A percentile compares a stretch with the other conserved stretches of the same genome.
Conservation (phyloP, 1,140 invertebrate genomes). For the Orchesella cincta region DNA sequence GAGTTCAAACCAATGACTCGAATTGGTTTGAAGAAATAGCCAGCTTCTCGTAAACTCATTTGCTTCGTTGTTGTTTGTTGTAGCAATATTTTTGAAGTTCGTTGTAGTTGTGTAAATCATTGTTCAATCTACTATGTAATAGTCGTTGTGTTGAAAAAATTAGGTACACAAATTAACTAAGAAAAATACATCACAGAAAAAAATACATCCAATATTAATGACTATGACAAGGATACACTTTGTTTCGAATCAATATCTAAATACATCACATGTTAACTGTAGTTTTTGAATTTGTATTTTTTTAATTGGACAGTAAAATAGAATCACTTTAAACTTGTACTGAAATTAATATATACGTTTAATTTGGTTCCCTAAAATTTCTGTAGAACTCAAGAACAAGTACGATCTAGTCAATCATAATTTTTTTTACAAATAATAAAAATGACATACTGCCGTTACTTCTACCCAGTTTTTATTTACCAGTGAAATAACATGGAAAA, state of each 20-base stretch:
- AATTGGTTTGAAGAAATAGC: not conserved
- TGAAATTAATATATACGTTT: no score
- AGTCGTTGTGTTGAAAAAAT: not conserved
- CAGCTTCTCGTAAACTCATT: not conserved
- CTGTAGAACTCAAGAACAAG: no score
- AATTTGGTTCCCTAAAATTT: no score
- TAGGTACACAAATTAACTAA: not conserved
- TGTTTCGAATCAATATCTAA: no score
- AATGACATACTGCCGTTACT: no score
- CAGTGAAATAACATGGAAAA: no score
- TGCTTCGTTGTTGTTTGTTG: not conserved
- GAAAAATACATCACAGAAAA: not conserved
- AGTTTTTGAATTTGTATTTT: not conserved
- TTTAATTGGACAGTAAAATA: not conserved
- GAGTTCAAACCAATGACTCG: not conserved
- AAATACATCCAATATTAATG: not conserved
- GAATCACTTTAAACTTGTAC: not conserved
- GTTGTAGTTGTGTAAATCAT: not conserved
- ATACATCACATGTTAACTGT: not conserved
- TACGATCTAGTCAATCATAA: no score
- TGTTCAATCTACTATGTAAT: not conserved
- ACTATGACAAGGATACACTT: not conserved
- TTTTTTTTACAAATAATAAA: no score
- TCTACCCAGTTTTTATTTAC: no score
- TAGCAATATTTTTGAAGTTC: not conserved